A percentile compares a stretch with the other conserved stretches of the same genome.
Conservation (phyloP, 2,797 vertebrate genomes). For the Champsocephalus gunnari region DNA sequence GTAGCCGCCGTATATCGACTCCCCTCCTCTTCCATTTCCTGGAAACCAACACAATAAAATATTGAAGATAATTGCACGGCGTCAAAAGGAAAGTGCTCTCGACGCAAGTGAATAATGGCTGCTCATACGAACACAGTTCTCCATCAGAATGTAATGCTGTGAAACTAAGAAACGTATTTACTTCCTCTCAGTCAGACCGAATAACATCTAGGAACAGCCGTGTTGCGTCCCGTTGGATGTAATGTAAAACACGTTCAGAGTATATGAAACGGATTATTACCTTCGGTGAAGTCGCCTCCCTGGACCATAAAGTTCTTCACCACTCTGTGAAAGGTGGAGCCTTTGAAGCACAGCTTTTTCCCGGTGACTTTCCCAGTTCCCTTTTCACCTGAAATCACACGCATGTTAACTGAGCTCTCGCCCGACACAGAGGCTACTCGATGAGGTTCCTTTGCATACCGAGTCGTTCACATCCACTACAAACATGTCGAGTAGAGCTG, state of each 20-base stretch:
- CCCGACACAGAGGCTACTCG: slow-evolving; percentile 9
- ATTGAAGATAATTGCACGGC: background rate
- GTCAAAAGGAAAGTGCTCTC: background rate
- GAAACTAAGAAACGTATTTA: slow-evolving; percentile 5
- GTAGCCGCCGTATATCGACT: slow-evolving; percentile 98
- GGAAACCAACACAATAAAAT: slow-evolving; percentile 23
- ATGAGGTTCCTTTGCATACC: background rate
- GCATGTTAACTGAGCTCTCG: slow-evolving; percentile 24
- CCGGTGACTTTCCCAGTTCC: slow-evolving; percentile 95
- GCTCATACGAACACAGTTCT: slow-evolving; percentile 6
- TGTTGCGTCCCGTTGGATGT: slow-evolving; percentile 2
- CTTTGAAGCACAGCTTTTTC: slow-evolving; percentile 98
- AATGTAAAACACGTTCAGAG: background rate
- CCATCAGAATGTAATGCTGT: background rate
- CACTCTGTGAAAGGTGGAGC: slow-evolving; percentile 98
- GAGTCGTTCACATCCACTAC: too few species aligned
- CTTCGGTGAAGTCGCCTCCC: slow-evolving; percentile 99
- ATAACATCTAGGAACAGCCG: background rate
- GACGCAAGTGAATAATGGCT: background rate
- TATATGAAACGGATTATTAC: slow-evolving; percentile 71
- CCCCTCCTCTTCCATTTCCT: slow-evolving; percentile 99
- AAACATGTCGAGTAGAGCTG: too few species aligned
- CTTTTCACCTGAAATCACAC: slow-evolving; percentile 89
- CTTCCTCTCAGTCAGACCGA: slow-evolving; percentile 3
- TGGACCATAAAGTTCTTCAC: slow-evolving; percentile 99